These are phyloP conservation scores for Gandaritis pyraliata DNA, from an alignment of 2,888 invertebrate genomes.

Conservation along the genomic window DNA sequence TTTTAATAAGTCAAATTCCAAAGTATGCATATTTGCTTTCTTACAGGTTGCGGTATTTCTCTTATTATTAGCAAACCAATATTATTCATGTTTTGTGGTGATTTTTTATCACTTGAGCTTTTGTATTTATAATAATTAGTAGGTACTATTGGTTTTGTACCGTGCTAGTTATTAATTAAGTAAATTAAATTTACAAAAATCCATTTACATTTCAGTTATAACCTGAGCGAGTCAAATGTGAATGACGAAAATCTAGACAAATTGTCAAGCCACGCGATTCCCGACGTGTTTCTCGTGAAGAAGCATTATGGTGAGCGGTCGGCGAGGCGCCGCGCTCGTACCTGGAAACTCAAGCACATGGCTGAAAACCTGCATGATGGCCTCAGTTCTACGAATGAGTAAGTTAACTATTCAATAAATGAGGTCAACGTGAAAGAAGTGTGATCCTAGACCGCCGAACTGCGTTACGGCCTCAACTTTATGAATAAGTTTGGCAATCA, in stretches of 20 bases:
- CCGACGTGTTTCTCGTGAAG: conserved; percentile 97
- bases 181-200: neutral
- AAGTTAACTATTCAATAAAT: conserved; percentile 42
- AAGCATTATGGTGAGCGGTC: conserved; percentile 92
- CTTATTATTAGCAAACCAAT: too few relatives aligned
- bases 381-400: conserved; percentile 83
- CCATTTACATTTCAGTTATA: conserved; percentile 86
- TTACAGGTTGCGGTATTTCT: too few relatives aligned
- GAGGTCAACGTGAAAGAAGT: too few relatives aligned
- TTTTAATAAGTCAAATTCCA: too few relatives aligned
- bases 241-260: conserved; percentile 96
- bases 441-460: too few relatives aligned
- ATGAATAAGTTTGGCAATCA: conserved; percentile 67
- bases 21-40: neutral
- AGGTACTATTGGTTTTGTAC: too few relatives aligned
- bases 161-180: too few relatives aligned
- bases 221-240: conserved; percentile 94
- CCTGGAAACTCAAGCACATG: conserved; percentile 97
- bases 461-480: conserved; percentile 85
- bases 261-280: conserved; percentile 87
- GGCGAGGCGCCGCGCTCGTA: conserved; percentile 88
- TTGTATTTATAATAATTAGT: too few relatives aligned
- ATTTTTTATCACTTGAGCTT: too few relatives aligned
- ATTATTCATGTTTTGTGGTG: too few relatives aligned
- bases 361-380: conserved; percentile 85